A percentile compares a stretch with the other conserved stretches of the same genome.
Conservation (phyloP, 1,140 invertebrate genomes). For the Drosophila malerkotliana region DNA sequence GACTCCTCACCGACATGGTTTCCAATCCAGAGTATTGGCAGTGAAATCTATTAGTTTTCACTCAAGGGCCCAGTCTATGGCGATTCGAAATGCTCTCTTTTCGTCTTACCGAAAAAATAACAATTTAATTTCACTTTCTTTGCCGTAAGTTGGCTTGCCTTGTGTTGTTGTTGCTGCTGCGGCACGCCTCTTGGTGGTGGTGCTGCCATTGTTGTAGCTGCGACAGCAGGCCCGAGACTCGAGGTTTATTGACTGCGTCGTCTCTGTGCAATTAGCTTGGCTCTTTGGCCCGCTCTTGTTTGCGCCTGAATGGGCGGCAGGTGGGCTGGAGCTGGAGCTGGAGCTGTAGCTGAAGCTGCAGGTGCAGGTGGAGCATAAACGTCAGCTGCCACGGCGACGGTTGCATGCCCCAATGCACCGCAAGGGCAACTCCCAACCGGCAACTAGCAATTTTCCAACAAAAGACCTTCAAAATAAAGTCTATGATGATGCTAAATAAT, state of each 20-base stretch:
- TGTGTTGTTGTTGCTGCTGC: conserved; percentile 27
- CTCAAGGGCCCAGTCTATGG: background rate
- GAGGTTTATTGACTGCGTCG: conserved; percentile 74
- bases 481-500: too few relatives aligned
- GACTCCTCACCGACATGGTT: background rate
- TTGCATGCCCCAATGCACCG: conserved; percentile 39
- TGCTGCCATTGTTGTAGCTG: conserved; percentile 41
- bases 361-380: conserved; percentile 40
- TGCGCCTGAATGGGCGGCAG: conserved; percentile 40
- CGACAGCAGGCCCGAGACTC: conserved; percentile 44
- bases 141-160: conserved; percentile 38
- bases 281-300: conserved; percentile 39
- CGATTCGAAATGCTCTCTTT: conserved; percentile 41
- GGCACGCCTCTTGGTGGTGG: conserved; percentile 31
- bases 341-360: background rate
- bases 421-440: conserved; percentile 28
- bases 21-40: too few relatives aligned
- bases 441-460: background rate
- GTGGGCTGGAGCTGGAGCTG: background rate
- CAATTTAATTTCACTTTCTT: conserved; percentile 79
- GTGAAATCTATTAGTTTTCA: conserved; percentile 7
- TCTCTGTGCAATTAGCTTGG: conserved; percentile 63
- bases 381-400: conserved; percentile 26
- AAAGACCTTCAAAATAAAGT: too few relatives aligned
- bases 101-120: conserved; percentile 39